Evolutionary conservation across 2,888 invertebrate species (phyloP).

Genomic region (Steinernema carpocapsae): DNA sequence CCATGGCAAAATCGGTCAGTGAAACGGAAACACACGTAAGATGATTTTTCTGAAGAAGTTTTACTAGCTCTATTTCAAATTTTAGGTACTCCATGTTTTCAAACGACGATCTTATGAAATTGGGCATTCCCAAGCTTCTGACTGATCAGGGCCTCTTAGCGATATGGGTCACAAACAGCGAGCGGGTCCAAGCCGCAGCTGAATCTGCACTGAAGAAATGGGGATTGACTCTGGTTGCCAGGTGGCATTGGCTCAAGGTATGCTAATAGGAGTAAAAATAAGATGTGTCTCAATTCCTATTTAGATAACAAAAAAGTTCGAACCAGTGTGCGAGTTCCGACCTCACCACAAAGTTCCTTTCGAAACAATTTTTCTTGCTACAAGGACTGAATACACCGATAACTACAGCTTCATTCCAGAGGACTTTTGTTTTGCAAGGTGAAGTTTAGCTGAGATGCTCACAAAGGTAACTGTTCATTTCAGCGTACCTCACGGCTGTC

Average conservation of each 20-base stretch:
- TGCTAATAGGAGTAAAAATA: neutral
- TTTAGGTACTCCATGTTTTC: constrained; percentile 31
- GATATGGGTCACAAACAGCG: constrained; percentile 90
- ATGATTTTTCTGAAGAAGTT: neutral
- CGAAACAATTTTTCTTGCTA: constrained; percentile 80
- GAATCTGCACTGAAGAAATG: constrained; percentile 78
- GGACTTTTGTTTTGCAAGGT: constrained; percentile 41
- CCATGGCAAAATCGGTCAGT: constrained; percentile 97
- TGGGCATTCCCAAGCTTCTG: constrained; percentile 78
- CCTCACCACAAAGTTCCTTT: constrained; percentile 82
- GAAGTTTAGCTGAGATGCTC: constrained; percentile 73
- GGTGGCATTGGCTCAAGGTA: constrained; percentile 89
- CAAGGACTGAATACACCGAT: constrained; percentile 50
- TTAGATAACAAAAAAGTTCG: constrained; percentile 75
- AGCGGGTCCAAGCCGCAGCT: constrained; percentile 76
- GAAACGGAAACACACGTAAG: constrained; percentile 74
- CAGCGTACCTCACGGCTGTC: constrained; percentile 81
- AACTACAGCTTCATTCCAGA: constrained; percentile 40
- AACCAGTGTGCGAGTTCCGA: constrained; percentile 75
- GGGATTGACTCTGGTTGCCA: constrained; percentile 78
- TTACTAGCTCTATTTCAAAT: neutral
- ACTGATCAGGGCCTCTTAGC: constrained; percentile 77
- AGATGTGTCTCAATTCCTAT: constrained; percentile 31
- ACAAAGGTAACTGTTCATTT: constrained; percentile 72
- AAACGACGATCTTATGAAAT: constrained; percentile 72